Base-by-base conservation (phyloP, 2,797 vertebrate genomes). In the Bovichtus variegatus region DNA sequence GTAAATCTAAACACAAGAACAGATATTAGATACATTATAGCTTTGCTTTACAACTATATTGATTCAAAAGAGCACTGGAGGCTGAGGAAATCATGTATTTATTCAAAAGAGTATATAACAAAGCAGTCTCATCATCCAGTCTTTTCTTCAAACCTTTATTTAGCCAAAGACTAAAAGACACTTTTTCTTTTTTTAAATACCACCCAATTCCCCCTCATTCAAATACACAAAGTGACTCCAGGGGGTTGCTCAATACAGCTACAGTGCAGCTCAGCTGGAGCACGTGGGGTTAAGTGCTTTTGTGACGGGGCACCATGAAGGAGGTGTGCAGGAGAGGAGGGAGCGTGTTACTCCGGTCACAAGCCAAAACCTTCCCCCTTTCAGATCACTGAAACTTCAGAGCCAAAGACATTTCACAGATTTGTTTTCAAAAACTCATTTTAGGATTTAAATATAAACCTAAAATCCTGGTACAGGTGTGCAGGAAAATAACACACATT, bases 241-340 rank as follows among this genome's bases (percentile, higher is more conserved):
- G 82, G 74, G 85, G 86, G 72, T 49, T 68, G 66, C 61, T 84
- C 67, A 8, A 70, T 76, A 71, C 68, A 74, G 71, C 67, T 44
- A 66, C 75, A 76, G 74, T 47, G 63, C 75, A 38, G 80, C 75
- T 69, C 80, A 72, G 84, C 81, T 74, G 85, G 78, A 87, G 69
- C 74, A 66, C 70, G 72, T 73, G 71, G 79, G 83, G 86, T 82
- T 83, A 89, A 89, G 76, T 84, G 89, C 65, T 84, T 83, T 49
- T 69, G 81, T 90, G 76, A 87, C 83, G 82, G 82, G 86, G 73
- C 84, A 74, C 51, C 64, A 63, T 79, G 59, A 34, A 57, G 63
- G 80, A 82, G 75, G 61, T 53, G 46, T 70, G 62, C 31, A 29
- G 47, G 55, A 67, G 65, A 74, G 59, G 23, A 50, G n/a, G 47